Conservation (phyloP, 2,113 vertebrate genomes). For the Coturnix japonica region DNA sequence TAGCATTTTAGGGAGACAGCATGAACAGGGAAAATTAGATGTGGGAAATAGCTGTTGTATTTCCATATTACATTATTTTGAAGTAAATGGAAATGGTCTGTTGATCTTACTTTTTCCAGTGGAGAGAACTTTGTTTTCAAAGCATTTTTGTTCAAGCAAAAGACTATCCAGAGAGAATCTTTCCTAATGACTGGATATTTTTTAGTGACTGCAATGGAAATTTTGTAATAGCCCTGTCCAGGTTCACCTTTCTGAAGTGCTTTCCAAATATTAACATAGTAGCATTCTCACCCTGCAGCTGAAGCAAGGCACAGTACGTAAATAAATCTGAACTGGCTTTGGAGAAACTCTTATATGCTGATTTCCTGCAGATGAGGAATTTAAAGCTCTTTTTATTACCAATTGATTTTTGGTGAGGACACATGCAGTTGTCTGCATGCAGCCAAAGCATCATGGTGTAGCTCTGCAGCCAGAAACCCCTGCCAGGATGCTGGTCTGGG, state of each 20-base stretch:
- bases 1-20: slow-evolving; percentile 31
- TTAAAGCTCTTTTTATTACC: background rate
- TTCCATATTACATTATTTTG: slow-evolving; percentile 32
- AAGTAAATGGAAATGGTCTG: background rate
- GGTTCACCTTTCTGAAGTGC: background rate
- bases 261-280: background rate
- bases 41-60: background rate
- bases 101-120: background rate
- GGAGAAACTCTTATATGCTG: background rate
- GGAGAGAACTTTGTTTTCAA: background rate
- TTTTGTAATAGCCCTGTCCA: background rate
- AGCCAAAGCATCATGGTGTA: background rate
- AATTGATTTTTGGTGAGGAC: background rate
- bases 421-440: accelerated
- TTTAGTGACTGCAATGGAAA: background rate
- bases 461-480: background rate
- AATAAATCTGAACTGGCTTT: background rate
- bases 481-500: background rate
- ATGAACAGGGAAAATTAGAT: background rate
- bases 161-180: background rate
- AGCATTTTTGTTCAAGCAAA: background rate
- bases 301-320: background rate
- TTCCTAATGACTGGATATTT: background rate
- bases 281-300: background rate
- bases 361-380: background rate